These are phyloP conservation scores for Sturmia bella DNA, from an alignment of 2,888 invertebrate genomes.

Conservation along the genomic window DNA sequence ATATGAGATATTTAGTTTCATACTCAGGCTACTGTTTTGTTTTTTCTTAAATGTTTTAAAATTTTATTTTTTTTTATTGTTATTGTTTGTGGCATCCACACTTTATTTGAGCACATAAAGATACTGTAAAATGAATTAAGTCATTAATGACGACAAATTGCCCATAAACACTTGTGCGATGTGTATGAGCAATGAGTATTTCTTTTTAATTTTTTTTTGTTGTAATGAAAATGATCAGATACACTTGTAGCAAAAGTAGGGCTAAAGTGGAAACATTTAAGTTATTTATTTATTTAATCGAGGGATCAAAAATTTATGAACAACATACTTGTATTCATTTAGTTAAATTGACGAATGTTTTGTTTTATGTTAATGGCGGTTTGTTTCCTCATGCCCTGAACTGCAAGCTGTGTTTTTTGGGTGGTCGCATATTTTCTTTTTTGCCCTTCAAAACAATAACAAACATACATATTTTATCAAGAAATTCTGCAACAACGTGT, in stretches of 20 bases:
- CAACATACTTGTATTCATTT: neutral
- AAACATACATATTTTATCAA: no score
- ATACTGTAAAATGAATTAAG: conserved; percentile 81
- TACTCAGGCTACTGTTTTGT: conserved; percentile 62
- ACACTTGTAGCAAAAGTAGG: conserved; percentile 7
- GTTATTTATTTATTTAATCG: neutral
- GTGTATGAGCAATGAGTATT: conserved; percentile 33
- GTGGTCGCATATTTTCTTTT: conserved; percentile 40
- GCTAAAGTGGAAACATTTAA: neutral
- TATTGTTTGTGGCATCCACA: conserved; percentile 59
- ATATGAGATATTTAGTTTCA: conserved; percentile 52
- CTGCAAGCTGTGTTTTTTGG: conserved; percentile 30
- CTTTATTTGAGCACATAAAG: conserved; percentile 51
- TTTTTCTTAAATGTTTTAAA: conserved; percentile 58
- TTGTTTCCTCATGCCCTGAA: conserved; percentile 6
- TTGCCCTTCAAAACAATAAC: neutral
- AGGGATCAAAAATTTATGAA: neutral
- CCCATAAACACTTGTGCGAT: conserved; percentile 76
- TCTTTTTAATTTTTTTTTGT: neutral
- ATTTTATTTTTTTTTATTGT: conserved; percentile 40
- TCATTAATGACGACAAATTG: conserved; percentile 82
- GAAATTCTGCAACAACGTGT: no score
- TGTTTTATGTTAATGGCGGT: conserved; percentile 47
- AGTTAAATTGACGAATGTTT: conserved; percentile 18
- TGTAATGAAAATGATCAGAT: conserved; percentile 33